Evolutionary conservation across 64 coral and sea anemone species (phyloP), one percentile per base, ranked within the genome.

Genomic region (Hydrozoanthus tunicans): DNA sequence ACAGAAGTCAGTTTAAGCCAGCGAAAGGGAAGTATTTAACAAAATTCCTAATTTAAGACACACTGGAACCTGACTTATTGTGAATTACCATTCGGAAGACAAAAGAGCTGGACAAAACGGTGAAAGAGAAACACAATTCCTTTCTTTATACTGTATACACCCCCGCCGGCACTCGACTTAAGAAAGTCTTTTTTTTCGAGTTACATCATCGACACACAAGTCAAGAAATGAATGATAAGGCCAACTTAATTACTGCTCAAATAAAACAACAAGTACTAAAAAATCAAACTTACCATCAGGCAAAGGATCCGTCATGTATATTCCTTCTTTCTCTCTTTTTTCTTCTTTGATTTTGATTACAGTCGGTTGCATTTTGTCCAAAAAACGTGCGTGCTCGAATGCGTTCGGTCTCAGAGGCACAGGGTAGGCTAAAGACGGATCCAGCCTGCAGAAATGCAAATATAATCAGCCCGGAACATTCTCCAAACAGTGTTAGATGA

Each of bases 321-420:
- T 79, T 58, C 81, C 86, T 11, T 86, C 65, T 62, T 91, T 93
- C 24, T 90, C 69, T 62, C 91, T 72, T n/a, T 94, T 94, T 75
- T 96, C 95, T 73, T 94, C 90, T 79, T 96, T 96, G 4, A 96
- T 76, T 72, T 91, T 91, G 10, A 93, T 74, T 5, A 89, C 70
- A 11, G 82, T 78, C 14, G 95, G 90, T 20, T 96, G 95, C 95
- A 96, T 96, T 80, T 96, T 96, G 78, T 96, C 95, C 27, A 96
- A 81, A 69, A 96, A 96, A 43, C 95, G 92, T 43, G 92, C 92
- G 90, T 94, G 95, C 64, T 96, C 92, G 69, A 96, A 96, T 15
- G 93, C 81, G 59, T 93, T 96, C 4, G 95, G 95, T 79, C 95
- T 77, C 0, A 96, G 27, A 79, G 95, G 91, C 9, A 96, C 92